Percentiles rank a stretch among this genome's conserved stretches.
These are phyloP conservation scores for Homarus gammarus DNA, from an alignment of 2,888 invertebrate genomes.

Conservation along the genomic window DNA sequence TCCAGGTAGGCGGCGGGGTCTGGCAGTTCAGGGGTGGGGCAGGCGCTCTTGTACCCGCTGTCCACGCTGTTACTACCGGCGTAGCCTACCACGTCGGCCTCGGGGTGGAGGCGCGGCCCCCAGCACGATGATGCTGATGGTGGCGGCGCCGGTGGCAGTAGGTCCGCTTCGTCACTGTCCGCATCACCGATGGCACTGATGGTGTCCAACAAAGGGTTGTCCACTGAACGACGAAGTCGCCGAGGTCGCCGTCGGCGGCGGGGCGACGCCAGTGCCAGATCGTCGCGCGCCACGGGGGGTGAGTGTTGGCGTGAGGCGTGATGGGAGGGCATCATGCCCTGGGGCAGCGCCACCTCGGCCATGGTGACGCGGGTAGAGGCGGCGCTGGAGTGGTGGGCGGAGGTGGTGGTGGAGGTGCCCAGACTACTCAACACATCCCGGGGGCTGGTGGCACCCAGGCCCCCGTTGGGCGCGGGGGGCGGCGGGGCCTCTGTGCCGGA, in stretches of 20 bases:
- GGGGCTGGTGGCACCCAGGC: slow-evolving; percentile 50
- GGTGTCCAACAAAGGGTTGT: slow-evolving; percentile 79
- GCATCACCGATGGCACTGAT: slow-evolving; percentile 78
- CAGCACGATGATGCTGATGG: slow-evolving; percentile 69
- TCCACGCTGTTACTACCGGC: slow-evolving; percentile 79
- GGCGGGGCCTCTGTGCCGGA: slow-evolving; percentile 58
- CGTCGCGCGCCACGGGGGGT: slow-evolving; percentile 58
- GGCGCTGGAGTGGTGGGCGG: slow-evolving; percentile 46
- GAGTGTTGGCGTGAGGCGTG: slow-evolving; percentile 52
- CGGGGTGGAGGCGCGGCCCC: slow-evolving; percentile 76
- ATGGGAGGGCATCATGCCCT: slow-evolving; percentile 63
- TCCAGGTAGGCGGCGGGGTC: slow-evolving; percentile 77
- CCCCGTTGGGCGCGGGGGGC: slow-evolving; percentile 69
- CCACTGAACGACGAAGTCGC: slow-evolving; percentile 66
- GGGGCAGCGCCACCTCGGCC: slow-evolving; percentile 62
- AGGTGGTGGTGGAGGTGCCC: slow-evolving; percentile 11
- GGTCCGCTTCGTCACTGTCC: slow-evolving; percentile 77
- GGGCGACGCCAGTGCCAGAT: slow-evolving; percentile 71
- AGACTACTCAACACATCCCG: slow-evolving; percentile 53
- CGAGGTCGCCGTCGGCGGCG: slow-evolving; percentile 63
- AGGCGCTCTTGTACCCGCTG: slow-evolving; percentile 79
- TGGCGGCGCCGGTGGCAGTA: slow-evolving; percentile 53
- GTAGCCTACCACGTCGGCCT: slow-evolving; percentile 78
- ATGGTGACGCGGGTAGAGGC: slow-evolving; percentile 40
- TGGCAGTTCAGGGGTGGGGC: slow-evolving; percentile 78